phyloP scores from a whole-genome alignment of 2,888 invertebrate species.

The Anthophora plumipes region DNA sequence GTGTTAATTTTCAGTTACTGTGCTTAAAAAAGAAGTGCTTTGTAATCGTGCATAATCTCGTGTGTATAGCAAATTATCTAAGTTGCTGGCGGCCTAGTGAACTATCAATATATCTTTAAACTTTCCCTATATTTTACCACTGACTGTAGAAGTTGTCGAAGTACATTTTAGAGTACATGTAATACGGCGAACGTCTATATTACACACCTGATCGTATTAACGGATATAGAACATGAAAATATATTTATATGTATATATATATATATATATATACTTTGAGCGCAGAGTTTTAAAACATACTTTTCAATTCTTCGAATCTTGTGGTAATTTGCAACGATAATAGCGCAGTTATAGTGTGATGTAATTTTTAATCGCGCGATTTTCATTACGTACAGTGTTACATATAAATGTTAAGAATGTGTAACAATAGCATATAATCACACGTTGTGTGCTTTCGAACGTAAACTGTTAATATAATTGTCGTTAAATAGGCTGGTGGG shows the following conservation, averaged over 20 bases:
- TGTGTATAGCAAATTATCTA: background rate
- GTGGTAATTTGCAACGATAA: background rate
- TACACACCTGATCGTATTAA: background rate
- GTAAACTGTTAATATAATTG: background rate
- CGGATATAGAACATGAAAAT: background rate
- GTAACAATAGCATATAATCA: background rate
- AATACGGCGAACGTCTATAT: background rate
- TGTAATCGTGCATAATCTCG: conserved; percentile 11
- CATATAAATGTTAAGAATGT: background rate
- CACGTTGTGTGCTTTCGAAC: background rate
- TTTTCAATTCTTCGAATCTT: background rate
- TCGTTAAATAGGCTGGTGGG: conserved; percentile 6
- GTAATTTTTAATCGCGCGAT: background rate
- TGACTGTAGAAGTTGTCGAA: conserved; percentile 8
- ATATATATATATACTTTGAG: background rate
- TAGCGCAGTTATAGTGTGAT: background rate
- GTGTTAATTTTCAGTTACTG: conserved; percentile 30
- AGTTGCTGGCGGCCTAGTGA: conserved; percentile 2
- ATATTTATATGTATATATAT: background rate
- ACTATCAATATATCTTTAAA: conserved; percentile 22
- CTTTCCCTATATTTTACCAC: conserved; percentile 16
- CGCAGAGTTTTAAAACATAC: background rate
- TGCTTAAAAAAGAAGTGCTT: conserved; percentile 29
- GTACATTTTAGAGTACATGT: background rate
- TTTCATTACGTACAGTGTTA: background rate